Percentiles rank a stretch among this genome's conserved stretches.
These are phyloP conservation scores for Corythornis madagascariensis DNA, from an alignment of 2,113 vertebrate species.

Conservation along the genomic window DNA sequence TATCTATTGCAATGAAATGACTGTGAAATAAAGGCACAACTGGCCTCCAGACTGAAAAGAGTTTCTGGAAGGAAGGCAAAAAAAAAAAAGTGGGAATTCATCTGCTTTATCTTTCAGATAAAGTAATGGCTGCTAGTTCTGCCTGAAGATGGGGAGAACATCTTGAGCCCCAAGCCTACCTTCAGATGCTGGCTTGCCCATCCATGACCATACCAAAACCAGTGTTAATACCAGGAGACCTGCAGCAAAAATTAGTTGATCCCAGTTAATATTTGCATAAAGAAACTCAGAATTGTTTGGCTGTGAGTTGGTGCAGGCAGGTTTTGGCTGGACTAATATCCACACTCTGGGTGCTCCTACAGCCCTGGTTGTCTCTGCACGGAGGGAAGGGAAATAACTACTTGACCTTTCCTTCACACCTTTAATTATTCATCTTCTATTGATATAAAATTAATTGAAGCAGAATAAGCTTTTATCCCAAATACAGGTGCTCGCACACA, in stretches of 20 bases:
- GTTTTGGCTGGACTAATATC: not conserved
- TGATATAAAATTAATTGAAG: constrained; percentile 36
- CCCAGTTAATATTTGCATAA: not conserved
- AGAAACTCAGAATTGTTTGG: not conserved
- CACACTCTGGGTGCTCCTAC: not conserved
- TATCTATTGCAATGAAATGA: not conserved
- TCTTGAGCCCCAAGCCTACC: not conserved
- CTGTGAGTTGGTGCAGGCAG: not conserved
- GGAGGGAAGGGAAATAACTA: not conserved
- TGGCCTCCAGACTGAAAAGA: not conserved
- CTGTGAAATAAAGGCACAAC: not conserved
- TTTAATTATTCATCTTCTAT: constrained; percentile 44
- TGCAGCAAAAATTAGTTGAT: not conserved
- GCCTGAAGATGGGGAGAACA: not conserved
- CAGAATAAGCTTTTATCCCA: constrained; percentile 13
- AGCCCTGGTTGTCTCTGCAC: not conserved
- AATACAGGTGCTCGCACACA: not conserved
- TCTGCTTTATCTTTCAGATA: not conserved
- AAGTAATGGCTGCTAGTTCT: not conserved
- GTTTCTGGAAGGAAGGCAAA: not conserved
- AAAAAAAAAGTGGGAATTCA: not conserved
- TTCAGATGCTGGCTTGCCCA: not conserved
- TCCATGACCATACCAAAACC: not conserved
- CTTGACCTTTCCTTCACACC: not conserved
- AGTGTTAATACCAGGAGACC: not conserved